Evolutionary conservation across 30 jellyfish, hydroid and myxozoan species (phyloP).

Genomic region (Mastigias papua): DNA sequence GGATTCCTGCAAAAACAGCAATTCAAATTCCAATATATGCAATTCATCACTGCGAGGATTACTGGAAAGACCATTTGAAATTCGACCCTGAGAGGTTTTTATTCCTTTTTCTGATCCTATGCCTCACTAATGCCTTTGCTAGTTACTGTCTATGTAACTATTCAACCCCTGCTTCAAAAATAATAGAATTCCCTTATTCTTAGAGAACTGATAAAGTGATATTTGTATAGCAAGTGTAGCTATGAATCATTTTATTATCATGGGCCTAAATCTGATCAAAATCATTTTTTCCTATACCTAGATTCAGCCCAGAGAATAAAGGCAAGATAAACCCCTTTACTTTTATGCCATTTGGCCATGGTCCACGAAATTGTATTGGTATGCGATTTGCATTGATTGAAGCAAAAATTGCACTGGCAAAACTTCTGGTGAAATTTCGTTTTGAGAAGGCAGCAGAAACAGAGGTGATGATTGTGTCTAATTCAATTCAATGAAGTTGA

Average conservation of each 20-base stretch:
- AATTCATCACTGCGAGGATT: constrained; percentile 49
- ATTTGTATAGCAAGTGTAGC: no score
- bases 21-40: constrained; percentile 24
- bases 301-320: constrained; percentile 42
- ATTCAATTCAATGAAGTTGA: no score
- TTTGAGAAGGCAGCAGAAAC: constrained; percentile 39
- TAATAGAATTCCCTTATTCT: no score
- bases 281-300: neutral
- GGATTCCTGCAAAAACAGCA: constrained; percentile 1
- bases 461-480: neutral
- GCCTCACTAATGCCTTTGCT: no score
- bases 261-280: no score
- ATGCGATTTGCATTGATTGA: constrained; percentile 58
- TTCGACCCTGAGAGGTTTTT: constrained; percentile 54
- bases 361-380: constrained; percentile 71
- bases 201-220: no score
- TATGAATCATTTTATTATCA: no score
- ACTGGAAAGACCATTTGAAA: constrained; percentile 29
- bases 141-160: no score
- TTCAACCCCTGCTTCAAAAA: no score
- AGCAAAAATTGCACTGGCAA: constrained; percentile 29
- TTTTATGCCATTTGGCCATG: constrained; percentile 62
- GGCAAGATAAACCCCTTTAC: constrained; percentile 14
- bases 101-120: neutral
- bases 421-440: constrained; percentile 27